Conservation (phyloP, 1,140 invertebrate genomes). For the Drosophila trapezifrons region DNA sequence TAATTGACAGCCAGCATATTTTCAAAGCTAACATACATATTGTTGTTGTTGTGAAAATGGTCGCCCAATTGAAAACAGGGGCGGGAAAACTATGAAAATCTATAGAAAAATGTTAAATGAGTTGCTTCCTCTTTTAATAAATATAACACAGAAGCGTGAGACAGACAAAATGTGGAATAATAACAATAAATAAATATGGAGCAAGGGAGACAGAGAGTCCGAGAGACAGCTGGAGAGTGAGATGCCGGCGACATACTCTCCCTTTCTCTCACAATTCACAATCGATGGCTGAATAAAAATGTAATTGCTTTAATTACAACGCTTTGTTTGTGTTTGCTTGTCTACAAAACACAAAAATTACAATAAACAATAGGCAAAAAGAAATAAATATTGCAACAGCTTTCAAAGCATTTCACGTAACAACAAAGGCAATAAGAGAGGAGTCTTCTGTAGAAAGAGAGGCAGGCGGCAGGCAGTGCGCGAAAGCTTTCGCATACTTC, state of each 20-base stretch:
- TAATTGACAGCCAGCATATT: conserved; percentile 47
- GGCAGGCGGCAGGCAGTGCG: conserved; percentile 1
- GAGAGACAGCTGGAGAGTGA: neutral
- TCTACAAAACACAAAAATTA: conserved; percentile 23
- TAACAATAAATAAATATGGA: conserved; percentile 28
- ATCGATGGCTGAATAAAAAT: conserved; percentile 5
- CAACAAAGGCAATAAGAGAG: conserved; percentile 20
- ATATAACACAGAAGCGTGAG: conserved; percentile 17
- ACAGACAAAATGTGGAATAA: neutral
- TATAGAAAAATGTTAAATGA: conserved; percentile 64
- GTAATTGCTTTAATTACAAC: conserved; percentile 33
- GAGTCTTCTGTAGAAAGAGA: conserved; percentile 9
- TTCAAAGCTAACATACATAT: conserved; percentile 3
- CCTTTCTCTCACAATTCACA: neutral
- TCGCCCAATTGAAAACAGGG: conserved; percentile 37
- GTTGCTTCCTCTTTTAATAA: conserved; percentile 70
- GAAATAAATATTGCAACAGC: conserved; percentile 25
- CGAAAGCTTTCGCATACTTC: conserved; percentile 48
- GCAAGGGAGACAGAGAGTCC: neutral
- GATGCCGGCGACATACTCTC: neutral
- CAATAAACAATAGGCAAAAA: conserved; percentile 37
- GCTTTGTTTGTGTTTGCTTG: conserved; percentile 18
- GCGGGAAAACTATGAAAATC: conserved; percentile 39
- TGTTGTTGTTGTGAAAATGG: conserved; percentile 50
- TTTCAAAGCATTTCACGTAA: conserved; percentile 71